phyloP scores from a whole-genome alignment of 1,140 invertebrate genomes.

The Trachymyrmex cornetzi region DNA sequence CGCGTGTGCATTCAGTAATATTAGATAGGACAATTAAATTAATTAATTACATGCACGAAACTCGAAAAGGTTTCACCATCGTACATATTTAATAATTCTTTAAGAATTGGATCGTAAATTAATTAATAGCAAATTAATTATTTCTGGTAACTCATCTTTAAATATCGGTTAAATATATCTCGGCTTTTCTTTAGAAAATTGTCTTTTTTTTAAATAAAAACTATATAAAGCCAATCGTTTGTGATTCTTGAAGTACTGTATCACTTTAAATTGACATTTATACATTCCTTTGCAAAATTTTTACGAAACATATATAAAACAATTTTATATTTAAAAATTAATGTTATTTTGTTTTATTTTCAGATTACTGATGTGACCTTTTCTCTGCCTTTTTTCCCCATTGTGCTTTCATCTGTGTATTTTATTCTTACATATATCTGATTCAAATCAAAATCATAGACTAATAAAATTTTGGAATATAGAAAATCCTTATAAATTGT shows the following conservation, averaged over 20 bases:
- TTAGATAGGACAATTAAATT: constrained; percentile 57
- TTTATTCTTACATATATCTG: not conserved
- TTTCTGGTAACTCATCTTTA: not conserved
- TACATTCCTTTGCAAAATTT: not conserved
- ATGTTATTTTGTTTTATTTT: not conserved
- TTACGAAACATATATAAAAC: not conserved
- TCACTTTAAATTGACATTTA: not conserved
- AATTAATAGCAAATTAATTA: constrained; percentile 6
- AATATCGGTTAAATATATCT: not conserved
- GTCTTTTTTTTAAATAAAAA: not conserved
- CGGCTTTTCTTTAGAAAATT: not conserved
- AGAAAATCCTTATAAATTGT: not conserved
- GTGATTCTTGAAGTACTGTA: not conserved
- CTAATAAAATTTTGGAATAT: not conserved
- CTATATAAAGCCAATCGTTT: not conserved
- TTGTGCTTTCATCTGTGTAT: not conserved
- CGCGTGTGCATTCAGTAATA: not conserved
- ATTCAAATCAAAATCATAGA: not conserved
- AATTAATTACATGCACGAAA: constrained; percentile 32
- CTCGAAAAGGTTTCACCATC: constrained; percentile 34
- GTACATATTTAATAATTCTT: constrained; percentile 27
- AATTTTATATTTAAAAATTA: not conserved
- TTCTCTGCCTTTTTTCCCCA: no score
- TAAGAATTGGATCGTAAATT: not conserved
- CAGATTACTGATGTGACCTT: not conserved